Evolutionary conservation across 2,797 vertebrate species (phyloP), one percentile per base, ranked within the genome.

Genomic region (Taeniopygia guttata): DNA sequence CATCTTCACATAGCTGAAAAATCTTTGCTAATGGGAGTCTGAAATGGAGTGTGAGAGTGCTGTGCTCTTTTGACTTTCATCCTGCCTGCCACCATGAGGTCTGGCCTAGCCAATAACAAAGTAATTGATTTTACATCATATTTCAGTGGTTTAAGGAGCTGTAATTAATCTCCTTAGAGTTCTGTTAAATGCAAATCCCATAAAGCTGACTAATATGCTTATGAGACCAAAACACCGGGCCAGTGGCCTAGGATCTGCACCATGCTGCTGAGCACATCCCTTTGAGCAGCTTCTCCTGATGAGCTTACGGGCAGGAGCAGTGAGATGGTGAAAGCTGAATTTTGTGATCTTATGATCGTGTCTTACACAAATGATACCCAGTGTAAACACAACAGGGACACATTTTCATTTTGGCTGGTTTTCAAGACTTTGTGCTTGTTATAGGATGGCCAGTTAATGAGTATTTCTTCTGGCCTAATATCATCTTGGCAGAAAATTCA

Each of bases 111-210:
- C 70, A 94, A 74, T 79, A 92, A 82, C 36, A 58, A 34, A 93
- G 46, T 95, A 94, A 96, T 88, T 91, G 87, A 93, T 94, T 95
- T 87, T 91, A 42, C 82, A 72, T 97, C 91, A 81, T 83, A 79
- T 95, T 88, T 87, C 75, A 89, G 63, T 49, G 54, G 54, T 48
- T 95, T 96, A 87, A 96, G 79, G 64, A 92, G 74, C 77, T 91
- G 63, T 69, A 90, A 90, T 90, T 90, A 85, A 93, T 96, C 75
- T 88, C 78, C 86, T 96, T 96, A 89, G 23, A 59, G 23, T 95
- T 94, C 79, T 90, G 58, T 70, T 81, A 94, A 94, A 92, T 78
- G 38, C 70, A 92, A 95, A 94, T 91, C 78, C 73, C 43, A n/a
- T 95, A 84, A 91, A 84, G 29, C 81, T 94, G 38, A 68, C 58